These are phyloP conservation scores for Tetragonula carbonaria DNA, from an alignment of 2,888 invertebrate species.

Conservation along the genomic window DNA sequence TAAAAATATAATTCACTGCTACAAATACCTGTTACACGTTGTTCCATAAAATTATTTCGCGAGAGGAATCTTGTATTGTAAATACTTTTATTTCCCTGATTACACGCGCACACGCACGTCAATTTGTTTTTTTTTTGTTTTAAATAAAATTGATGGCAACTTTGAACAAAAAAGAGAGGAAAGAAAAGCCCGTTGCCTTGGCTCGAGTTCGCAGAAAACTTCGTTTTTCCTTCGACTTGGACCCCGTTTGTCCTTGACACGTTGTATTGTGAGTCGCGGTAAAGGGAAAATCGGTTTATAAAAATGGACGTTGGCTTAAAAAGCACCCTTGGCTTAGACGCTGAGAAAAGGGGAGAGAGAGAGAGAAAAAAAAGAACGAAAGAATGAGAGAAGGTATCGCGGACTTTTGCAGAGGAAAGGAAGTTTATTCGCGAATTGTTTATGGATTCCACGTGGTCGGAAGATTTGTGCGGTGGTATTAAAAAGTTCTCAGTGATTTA, in stretches of 20 bases:
- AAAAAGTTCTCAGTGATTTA: background rate
- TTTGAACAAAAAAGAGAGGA: background rate
- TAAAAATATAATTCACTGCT: too few species aligned
- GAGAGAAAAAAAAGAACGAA: background rate
- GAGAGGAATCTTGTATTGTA: too few species aligned
- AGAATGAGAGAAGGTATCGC: background rate
- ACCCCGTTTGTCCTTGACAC: conserved; percentile 22
- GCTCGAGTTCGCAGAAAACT: background rate
- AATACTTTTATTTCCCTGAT: too few species aligned
- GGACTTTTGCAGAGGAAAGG: background rate
- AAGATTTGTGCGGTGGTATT: background rate
- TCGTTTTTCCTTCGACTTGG: background rate
- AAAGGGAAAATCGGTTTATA: conserved; percentile 12
- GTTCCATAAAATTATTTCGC: too few species aligned
- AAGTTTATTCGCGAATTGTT: conserved; percentile 21
- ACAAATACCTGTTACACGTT: too few species aligned
- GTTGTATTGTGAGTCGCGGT: background rate
- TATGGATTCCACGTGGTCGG: conserved; percentile 7
- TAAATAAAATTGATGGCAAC: too few species aligned
- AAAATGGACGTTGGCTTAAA: conserved; percentile 16
- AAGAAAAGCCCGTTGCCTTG: background rate
- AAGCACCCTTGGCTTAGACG: background rate
- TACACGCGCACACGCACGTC: too few species aligned
- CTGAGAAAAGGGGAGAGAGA: too few species aligned
- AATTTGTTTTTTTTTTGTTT: too few species aligned